phyloP scores from a whole-genome alignment of 2,888 invertebrate species.

The Pseudoips prasinana region DNA sequence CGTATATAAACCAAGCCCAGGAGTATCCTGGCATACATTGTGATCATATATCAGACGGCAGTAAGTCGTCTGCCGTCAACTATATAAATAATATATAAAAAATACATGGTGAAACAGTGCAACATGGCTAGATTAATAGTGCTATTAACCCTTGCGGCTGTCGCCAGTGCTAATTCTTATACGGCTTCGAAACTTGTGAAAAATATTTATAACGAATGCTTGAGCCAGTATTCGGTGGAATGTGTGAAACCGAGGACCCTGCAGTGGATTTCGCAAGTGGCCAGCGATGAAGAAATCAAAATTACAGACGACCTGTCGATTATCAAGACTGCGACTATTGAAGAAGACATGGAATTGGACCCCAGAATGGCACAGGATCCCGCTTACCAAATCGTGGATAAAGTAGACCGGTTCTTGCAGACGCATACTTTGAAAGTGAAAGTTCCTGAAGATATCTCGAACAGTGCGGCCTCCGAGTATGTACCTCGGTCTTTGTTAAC shows the following conservation, averaged over 20 bases:
- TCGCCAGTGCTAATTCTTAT: constrained; percentile 60
- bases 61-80: constrained; percentile 69
- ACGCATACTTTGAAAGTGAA: constrained; percentile 89
- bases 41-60: constrained; percentile 67
- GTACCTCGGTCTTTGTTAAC: constrained; percentile 85
- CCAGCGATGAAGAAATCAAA: constrained; percentile 85
- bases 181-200: constrained; percentile 84
- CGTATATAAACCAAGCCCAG: constrained; percentile 80
- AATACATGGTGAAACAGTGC: constrained; percentile 48
- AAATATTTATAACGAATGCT: constrained; percentile 86
- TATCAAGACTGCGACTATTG: constrained; percentile 82
- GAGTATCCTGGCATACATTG: constrained; percentile 75
- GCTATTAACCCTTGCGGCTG: constrained; percentile 59
- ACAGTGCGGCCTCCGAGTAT: constrained; percentile 80
- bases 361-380: constrained; percentile 80
- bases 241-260: constrained; percentile 91
- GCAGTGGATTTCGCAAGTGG: constrained; percentile 86
- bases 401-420: constrained; percentile 88
- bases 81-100: constrained; percentile 29
- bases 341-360: constrained; percentile 57
- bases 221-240: constrained; percentile 85
- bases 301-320: constrained; percentile 90
- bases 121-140: constrained; percentile 72
- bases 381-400: constrained; percentile 84
- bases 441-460: constrained; percentile 84